These are phyloP conservation scores for Ditula angustiorana DNA, from an alignment of 2,888 invertebrate genomes.

Conservation along the genomic window DNA sequence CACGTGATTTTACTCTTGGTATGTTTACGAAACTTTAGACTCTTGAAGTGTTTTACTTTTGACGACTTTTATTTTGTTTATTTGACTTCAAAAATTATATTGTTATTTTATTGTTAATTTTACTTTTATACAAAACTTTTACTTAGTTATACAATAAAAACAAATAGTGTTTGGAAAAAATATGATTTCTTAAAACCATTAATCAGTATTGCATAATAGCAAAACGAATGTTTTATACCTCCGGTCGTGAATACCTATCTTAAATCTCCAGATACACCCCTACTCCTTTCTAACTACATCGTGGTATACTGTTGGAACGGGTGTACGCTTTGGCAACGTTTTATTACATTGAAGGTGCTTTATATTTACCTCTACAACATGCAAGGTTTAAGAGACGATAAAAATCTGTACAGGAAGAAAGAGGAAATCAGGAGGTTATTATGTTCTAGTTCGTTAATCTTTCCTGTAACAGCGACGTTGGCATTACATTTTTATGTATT, in stretches of 20 bases:
- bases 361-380: constrained; percentile 15
- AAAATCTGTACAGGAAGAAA: constrained; percentile 25
- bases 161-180: not conserved
- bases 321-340: constrained; percentile 21
- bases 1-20: constrained; percentile 65
- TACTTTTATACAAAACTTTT: too few relatives aligned
- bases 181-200: not conserved
- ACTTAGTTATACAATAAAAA: not conserved
- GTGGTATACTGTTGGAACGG: constrained; percentile 11
- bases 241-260: not conserved
- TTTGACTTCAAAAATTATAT: too few relatives aligned
- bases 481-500: too few relatives aligned
- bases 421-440: constrained; percentile 25
- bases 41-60: not conserved
- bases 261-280: not conserved
- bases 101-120: too few relatives aligned
- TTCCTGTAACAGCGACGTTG: not conserved
- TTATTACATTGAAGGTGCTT: constrained; percentile 21
- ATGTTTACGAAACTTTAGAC: constrained; percentile 60
- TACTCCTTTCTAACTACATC: constrained; percentile 4
- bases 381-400: constrained; percentile 30
- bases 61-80: too few relatives aligned
- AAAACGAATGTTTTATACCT: not conserved
- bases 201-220: not conserved
- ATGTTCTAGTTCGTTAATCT: not conserved